These are phyloP conservation scores for Harpagifer antarcticus DNA, from an alignment of 2,797 vertebrate species.

Conservation along the genomic window DNA sequence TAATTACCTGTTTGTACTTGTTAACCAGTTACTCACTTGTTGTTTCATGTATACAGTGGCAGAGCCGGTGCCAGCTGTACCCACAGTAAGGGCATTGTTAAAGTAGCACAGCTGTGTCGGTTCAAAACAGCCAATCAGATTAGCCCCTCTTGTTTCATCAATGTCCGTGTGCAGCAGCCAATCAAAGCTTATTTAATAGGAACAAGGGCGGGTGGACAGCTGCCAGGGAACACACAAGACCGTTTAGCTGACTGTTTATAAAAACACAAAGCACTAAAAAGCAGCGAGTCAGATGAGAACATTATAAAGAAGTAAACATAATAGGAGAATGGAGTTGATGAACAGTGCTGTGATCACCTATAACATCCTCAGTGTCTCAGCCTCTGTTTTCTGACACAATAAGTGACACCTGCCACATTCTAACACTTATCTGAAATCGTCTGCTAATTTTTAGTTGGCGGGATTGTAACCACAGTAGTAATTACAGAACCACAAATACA, in stretches of 20 bases:
- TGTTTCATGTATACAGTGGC: conserved; percentile 23
- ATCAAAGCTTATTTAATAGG: conserved; percentile 34
- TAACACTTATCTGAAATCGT: background rate
- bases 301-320: too few relatives aligned
- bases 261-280: conserved; percentile 4
- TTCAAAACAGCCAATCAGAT: conserved; percentile 56
- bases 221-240: background rate
- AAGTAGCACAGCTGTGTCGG: conserved; percentile 55
- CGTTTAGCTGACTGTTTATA: background rate
- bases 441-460: background rate
- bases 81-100: conserved; percentile 61
- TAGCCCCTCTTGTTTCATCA: conserved; percentile 10
- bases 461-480: background rate
- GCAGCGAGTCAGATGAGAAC: background rate
- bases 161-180: conserved; percentile 17
- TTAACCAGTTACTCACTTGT: conserved; percentile 25
- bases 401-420: conserved; percentile 34
- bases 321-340: too few relatives aligned
- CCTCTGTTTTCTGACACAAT: conserved; percentile 43
- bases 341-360: background rate
- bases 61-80: conserved; percentile 34
- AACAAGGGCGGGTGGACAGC: conserved; percentile 15
- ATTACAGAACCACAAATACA: conserved; percentile 1
- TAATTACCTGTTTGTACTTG: conserved; percentile 1
- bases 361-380: conserved; percentile 32